A percentile compares a stretch with the other conserved stretches of the same genome.
phyloP scores from a whole-genome alignment of 1,140 invertebrate genomes.

The Zaprionus nigranus region DNA sequence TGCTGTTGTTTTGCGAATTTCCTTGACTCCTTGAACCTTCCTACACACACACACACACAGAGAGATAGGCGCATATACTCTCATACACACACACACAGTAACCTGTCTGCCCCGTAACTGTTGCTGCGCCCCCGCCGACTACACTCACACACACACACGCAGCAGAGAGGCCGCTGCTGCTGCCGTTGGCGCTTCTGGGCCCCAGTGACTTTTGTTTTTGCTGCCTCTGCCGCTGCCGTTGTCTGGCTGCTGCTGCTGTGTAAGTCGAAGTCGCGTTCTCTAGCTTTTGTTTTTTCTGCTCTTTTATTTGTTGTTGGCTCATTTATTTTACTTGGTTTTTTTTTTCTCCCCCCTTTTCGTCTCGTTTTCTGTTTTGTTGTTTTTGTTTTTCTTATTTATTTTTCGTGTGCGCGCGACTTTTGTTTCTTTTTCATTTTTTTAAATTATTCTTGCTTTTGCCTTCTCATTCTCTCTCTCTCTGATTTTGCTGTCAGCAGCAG shows the following conservation, averaged over 20 bases:
- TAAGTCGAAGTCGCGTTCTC: conserved; percentile 67
- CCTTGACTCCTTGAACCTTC: conserved; percentile 69
- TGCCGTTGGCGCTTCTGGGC: conserved; percentile 42
- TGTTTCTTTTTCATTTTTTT: conserved; percentile 62
- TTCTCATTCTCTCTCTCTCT: conserved; percentile 12
- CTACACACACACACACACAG: conserved; percentile 24
- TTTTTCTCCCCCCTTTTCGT: not conserved
- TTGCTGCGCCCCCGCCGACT: conserved; percentile 71
- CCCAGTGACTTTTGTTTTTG: conserved; percentile 24
- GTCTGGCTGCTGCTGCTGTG: conserved; percentile 56
- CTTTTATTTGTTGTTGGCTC: conserved; percentile 64
- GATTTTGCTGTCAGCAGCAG: conserved; percentile 52
- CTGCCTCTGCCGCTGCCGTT: conserved; percentile 30
- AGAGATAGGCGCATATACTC: not conserved
- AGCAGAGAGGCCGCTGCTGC: conserved; percentile 25
- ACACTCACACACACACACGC: conserved; percentile 37
- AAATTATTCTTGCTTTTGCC: conserved; percentile 65
- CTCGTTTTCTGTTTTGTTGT: conserved; percentile 25
- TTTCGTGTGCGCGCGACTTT: conserved; percentile 49
- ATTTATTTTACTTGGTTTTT: conserved; percentile 66
- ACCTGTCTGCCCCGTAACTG: conserved; percentile 67
- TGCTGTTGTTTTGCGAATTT: conserved; percentile 58
- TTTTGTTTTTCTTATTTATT: conserved; percentile 48
- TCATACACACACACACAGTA: conserved; percentile 26
- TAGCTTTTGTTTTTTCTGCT: conserved; percentile 64